Base-by-base conservation (phyloP, 2,888 invertebrate genomes). In the Agonopterix subpropinquella region DNA sequence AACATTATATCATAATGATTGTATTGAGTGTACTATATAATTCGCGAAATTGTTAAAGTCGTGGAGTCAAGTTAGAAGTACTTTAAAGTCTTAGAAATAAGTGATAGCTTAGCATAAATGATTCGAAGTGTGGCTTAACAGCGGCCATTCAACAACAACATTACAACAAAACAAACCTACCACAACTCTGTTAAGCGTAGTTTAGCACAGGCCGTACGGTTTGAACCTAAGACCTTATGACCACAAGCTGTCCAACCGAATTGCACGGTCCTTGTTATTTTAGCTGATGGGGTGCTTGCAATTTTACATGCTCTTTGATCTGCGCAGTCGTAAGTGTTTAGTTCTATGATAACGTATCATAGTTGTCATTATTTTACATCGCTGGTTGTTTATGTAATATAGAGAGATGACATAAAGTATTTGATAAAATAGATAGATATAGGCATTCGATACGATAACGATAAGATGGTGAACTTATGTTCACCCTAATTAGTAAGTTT, bases 241-340 rank as follows among this genome's bases (percentile, higher is more conserved):
- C 57, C 59, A 55, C 56, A 55, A 57, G 53, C 64, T 59, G 72
- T 67, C 70, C 51, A 53, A 68, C 65, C 62, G 47, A 54, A 70
- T 59, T 65, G 55, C 65, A 67, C 61, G 60, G 65, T 67, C 63
- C 69, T 67, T 64, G 65, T 67, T 67, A 65, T 56, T 59, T 49
- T 56, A 55, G 55, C 53, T 60, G 62, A 64, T 60, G 60, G 53
- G 50, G 46, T 49, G 43, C 61, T 56, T 55, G 61, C 58, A 53
- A 56, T 56, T 52, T 55, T 53, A 43, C 45, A 8, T 60, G 58
- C 54, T 56, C 60, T 60, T 53, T 64, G 48, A 46, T 52, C 53
- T 43, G 10, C 4, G 61, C 61, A 50, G 51, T 51, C 46, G 45
- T 15, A 10, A 9, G 11, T 37, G 39, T 28, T 36, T 43, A 48